Base-by-base conservation (phyloP, 2,113 vertebrate species). In the Oreochromis niloticus region DNA sequence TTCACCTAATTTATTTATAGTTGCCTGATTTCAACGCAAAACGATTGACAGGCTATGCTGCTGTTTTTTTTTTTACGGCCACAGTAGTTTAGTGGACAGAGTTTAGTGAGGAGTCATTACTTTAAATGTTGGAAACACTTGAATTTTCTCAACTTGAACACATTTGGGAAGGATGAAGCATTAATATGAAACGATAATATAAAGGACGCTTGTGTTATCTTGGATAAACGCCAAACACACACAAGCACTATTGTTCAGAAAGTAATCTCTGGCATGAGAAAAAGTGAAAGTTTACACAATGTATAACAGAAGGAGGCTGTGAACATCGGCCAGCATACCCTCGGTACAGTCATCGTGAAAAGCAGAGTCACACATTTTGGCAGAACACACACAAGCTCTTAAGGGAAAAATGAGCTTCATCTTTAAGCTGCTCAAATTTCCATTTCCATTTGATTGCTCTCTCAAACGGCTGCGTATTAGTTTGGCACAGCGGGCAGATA, bases 341-440 rank as follows among this genome's bases (percentile, higher is more conserved):
- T 68, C 30, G 6, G 82, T 79, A 52, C 59, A 55, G 68, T 71
- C 39, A 24, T 81, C 34, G 55, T 41, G 39, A 84, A 88, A 80
- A 59, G 78, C 56, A 87, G 68, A 91, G 87, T 91, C 88, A 86
- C 91, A 90, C 75, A 90, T 91, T 93, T 92, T 94, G 90, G 86
- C 88, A 89, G 82, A 91, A 85, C 81, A 71, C 84, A 93, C 88
- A 81, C 73, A 83, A 82, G 82, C 87, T 92, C 90, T 93, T 87
- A 57, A 78, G 89, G 82, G 83, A 78, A 90, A 93, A 91, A 92
- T 75, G 56, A 89, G 93, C 75, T 93, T 93, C 81, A 86, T 95
- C 90, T 93, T 91, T 87, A 95, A 92, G 89, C 85, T 88, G 91
- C 91, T 94, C 91, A 95, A 83, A 95, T 94, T 93, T 93, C 88